Percentiles rank a stretch among this genome's conserved stretches.
These are phyloP conservation scores for Diarsia dahlii DNA, from an alignment of 2,888 invertebrate species.

Conservation along the genomic window DNA sequence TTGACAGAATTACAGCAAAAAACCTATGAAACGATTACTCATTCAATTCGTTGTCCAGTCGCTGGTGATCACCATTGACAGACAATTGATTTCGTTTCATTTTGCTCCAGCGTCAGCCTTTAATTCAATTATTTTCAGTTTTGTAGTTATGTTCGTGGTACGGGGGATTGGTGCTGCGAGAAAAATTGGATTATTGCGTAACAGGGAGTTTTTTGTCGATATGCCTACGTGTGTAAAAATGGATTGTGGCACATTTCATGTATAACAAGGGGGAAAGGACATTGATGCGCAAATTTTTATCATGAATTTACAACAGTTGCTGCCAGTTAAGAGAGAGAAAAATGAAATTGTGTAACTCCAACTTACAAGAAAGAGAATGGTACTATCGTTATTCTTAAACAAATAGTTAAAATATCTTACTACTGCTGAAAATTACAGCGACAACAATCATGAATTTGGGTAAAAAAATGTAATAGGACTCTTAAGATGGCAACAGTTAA, in stretches of 20 bases:
- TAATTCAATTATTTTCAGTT: constrained; percentile 56
- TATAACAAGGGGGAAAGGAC: not conserved
- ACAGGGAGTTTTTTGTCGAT: not conserved
- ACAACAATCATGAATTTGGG: too few relatives aligned
- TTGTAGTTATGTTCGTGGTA: constrained; percentile 30
- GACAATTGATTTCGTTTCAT: constrained; percentile 52
- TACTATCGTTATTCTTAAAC: too few relatives aligned
- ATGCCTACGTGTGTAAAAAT: not conserved
- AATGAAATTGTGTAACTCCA: too few relatives aligned
- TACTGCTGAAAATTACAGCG: too few relatives aligned
- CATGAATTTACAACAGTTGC: not conserved
- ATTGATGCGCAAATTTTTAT: not conserved
- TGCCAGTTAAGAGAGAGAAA: too few relatives aligned
- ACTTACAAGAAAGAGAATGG: too few relatives aligned
- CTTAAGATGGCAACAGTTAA: too few relatives aligned
- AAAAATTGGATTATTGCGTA: constrained; percentile 48
- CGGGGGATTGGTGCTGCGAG: constrained; percentile 16
- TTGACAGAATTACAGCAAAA: constrained; percentile 38
- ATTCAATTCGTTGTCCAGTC: constrained; percentile 33
- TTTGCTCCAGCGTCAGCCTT: constrained; percentile 42
- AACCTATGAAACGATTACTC: constrained; percentile 40
- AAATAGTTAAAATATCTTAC: too few relatives aligned
- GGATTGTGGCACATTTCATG: not conserved
- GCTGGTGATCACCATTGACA: constrained; percentile 41
- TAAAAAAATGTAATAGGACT: too few relatives aligned